These are phyloP conservation scores for Alligator sinensis DNA, from an alignment of 2,113 vertebrate genomes.

Conservation along the genomic window DNA sequence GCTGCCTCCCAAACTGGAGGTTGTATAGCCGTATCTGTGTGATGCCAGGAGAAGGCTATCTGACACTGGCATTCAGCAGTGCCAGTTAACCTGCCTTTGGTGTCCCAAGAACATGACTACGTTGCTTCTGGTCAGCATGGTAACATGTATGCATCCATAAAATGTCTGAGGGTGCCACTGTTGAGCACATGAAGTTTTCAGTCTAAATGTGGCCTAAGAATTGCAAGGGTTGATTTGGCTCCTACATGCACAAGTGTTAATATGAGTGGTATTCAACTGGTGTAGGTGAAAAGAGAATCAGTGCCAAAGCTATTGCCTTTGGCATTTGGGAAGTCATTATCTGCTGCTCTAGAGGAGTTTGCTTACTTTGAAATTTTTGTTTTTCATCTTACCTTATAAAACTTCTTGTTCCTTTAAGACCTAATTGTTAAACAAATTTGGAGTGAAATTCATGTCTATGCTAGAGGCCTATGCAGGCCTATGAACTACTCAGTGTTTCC, in stretches of 20 bases:
- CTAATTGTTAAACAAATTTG: background rate
- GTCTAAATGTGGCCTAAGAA: background rate
- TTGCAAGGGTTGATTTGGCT: background rate
- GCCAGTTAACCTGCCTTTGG: too few relatives aligned
- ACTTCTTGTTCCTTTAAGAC: background rate
- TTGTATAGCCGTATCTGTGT: too few relatives aligned
- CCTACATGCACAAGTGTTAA: background rate
- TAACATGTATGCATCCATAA: too few relatives aligned
- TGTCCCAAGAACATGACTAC: too few relatives aligned
- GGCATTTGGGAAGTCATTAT: background rate
- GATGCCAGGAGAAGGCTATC: too few relatives aligned
- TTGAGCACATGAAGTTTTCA: too few relatives aligned
- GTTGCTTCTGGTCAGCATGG: too few relatives aligned
- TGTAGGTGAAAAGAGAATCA: background rate
- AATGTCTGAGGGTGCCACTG: too few relatives aligned
- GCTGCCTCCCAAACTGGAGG: too few relatives aligned
- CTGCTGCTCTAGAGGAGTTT: slow-evolving; percentile 3
- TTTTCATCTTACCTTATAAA: background rate
- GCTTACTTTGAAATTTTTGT: background rate
- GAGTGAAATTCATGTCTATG: background rate
- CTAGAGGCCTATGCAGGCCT: background rate
- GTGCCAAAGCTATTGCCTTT: background rate
- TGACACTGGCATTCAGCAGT: too few relatives aligned
- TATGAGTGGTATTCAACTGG: slow-evolving; percentile 12
- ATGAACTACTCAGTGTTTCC: background rate